Conservation (phyloP, 2,113 vertebrate species). For the Carassius auratus region DNA sequence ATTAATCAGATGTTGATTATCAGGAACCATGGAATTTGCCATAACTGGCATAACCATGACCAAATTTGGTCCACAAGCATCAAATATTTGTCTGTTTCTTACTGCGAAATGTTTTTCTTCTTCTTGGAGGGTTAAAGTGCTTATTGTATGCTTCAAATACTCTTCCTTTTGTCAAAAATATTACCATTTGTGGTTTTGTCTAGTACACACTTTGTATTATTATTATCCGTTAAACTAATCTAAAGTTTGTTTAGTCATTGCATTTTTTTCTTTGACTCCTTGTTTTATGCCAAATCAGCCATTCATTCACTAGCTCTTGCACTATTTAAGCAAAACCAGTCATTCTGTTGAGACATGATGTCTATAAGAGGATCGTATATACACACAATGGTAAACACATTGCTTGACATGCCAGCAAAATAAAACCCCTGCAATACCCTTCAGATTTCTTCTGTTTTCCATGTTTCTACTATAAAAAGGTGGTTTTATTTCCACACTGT, state of each 20-base stretch:
- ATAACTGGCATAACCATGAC: conserved; percentile 3
- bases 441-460: neutral
- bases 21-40: conserved; percentile 16
- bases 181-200: neutral
- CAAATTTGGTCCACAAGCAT: conserved; percentile 1
- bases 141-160: conserved; percentile 8
- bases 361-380: neutral
- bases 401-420: neutral
- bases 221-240: neutral
- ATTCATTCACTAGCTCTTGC: neutral
- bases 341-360: neutral
- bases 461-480: neutral
- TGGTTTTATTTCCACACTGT: conserved; percentile 17
- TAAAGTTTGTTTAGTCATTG: neutral
- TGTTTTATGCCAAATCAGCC: neutral
- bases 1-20: conserved; percentile 48
- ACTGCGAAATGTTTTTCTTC: conserved; percentile 8
- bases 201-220: neutral
- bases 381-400: neutral
- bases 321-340: conserved; percentile 15
- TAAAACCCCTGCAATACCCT: neutral
- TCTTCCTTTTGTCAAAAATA: neutral
- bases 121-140: neutral
- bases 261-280: neutral
- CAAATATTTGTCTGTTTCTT: conserved; percentile 16